Evolutionary conservation across 2,888 invertebrate species (phyloP), one percentile per base, ranked within the genome.

Genomic region (Chymomyza amoena): DNA sequence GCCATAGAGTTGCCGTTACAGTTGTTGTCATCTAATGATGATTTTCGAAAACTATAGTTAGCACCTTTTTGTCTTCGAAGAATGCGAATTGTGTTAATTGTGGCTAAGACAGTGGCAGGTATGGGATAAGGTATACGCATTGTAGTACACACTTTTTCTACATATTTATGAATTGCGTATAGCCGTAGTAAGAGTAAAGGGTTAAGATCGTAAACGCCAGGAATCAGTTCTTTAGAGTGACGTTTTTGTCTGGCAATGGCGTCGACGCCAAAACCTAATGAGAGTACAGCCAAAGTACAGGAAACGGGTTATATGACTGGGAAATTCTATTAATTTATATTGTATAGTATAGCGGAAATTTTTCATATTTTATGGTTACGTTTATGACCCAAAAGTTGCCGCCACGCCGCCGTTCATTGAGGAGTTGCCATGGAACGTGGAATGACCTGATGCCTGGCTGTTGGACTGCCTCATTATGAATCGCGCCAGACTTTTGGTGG

Each of bases 191-290:
- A 10, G 61, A 54, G 70, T 54, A 81, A 83, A 79, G 80, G 82
- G 79, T 84, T 82, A 75, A 72, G n/a, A 6, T 16, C 69, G 72
- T 76, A 74, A 76, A 70, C 39, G 50, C 61, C 56, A 68, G 20
- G 18, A 66, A 72, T 69, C 68, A 68, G 32, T 51, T 61, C 56
- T 45, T 71, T 60, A 6, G 52, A 54, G 52, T 60, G 69, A 56
- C 77, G 68, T 75, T 72, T 69, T 70, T 73, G 52, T 62, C 65
- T 80, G 73, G 72, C 39, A 45, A 45, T 45, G 57, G 72, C 70
- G 66, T 64, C 72, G 89, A 87, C 89, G 89, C 89, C 89, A 89
- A 80, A 70, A 72, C 77, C 80, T 89, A 89, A 89, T 88, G 84
- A 76, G 77, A 69, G 71, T 81, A 75, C 77, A 66, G 32, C 60